phyloP scores from a whole-genome alignment of 1,140 invertebrate genomes.

The Apis laboriosa region DNA sequence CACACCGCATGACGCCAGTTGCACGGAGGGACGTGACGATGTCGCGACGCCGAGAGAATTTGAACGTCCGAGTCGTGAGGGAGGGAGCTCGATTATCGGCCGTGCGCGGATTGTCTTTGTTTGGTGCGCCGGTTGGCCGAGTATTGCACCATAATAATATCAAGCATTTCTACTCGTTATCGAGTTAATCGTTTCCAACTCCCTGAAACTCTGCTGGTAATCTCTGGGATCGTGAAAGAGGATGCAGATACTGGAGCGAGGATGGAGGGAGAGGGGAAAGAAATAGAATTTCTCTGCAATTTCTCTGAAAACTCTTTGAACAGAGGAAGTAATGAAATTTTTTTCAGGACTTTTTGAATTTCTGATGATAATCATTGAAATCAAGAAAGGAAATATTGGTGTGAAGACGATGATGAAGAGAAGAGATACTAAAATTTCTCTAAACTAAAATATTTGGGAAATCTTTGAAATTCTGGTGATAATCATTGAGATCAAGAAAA shows the following conservation, averaged over 20 bases:
- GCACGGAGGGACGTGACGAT: conserved; percentile 4
- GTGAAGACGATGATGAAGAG: too few relatives aligned
- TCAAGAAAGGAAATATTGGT: neutral
- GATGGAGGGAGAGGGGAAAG: too few relatives aligned
- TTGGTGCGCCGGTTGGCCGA: neutral
- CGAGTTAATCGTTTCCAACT: neutral
- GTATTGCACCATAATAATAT: neutral
- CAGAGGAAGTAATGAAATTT: too few relatives aligned
- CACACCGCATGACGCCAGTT: conserved; percentile 13
- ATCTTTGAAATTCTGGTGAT: too few relatives aligned
- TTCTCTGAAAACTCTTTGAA: too few relatives aligned
- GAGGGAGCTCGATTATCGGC: conserved; percentile 36
- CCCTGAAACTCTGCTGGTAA: neutral
- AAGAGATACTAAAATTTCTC: too few relatives aligned
- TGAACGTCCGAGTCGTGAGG: conserved; percentile 30
- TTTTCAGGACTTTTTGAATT: too few relatives aligned
- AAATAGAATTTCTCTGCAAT: too few relatives aligned
- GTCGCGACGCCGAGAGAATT: conserved; percentile 1
- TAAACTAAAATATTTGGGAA: too few relatives aligned
- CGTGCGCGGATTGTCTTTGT: conserved; percentile 13
- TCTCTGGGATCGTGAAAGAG: neutral
- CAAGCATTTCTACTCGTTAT: neutral
- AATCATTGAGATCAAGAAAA: too few relatives aligned
- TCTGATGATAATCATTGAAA: too few relatives aligned
- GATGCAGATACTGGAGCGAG: neutral